Percentiles rank a stretch among this genome's conserved stretches.
phyloP scores from a whole-genome alignment of 2,113 vertebrate species.

The Choloepus hoffmanni region DNA sequence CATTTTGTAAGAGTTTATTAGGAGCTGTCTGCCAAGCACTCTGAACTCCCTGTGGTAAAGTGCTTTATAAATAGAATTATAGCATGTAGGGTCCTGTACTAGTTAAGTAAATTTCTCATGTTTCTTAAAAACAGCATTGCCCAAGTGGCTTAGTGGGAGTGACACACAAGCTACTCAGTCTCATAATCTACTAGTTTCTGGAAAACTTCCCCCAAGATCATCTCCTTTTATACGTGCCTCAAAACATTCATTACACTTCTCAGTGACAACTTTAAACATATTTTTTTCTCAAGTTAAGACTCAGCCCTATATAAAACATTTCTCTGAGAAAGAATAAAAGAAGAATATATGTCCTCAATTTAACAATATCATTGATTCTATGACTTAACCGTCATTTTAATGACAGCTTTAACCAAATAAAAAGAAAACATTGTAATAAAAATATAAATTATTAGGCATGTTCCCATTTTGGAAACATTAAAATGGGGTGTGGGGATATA shows the following conservation, averaged over 20 bases:
- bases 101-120: constrained; percentile 20
- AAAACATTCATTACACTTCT: neutral
- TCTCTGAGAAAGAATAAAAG: neutral
- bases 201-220: neutral
- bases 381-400: neutral
- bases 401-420: neutral
- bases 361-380: neutral
- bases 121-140: constrained; percentile 9
- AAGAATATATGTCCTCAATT: neutral
- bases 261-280: neutral
- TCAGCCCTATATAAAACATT: neutral
- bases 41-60: constrained; percentile 15
- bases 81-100: neutral
- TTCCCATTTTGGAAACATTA: neutral
- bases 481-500: neutral
- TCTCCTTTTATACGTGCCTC: neutral
- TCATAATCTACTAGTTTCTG: neutral
- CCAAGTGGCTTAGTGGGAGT: neutral
- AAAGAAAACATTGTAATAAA: neutral
- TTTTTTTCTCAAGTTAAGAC: constrained; percentile 9
- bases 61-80: constrained; percentile 65
- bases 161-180: neutral
- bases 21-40: constrained; percentile 41
- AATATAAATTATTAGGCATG: neutral
- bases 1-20: constrained; percentile 58